A percentile compares a stretch with the other conserved stretches of the same genome.
Evolutionary conservation across 1,140 invertebrate species (phyloP).

Genomic region (Aphelenchoides avenae): DNA sequence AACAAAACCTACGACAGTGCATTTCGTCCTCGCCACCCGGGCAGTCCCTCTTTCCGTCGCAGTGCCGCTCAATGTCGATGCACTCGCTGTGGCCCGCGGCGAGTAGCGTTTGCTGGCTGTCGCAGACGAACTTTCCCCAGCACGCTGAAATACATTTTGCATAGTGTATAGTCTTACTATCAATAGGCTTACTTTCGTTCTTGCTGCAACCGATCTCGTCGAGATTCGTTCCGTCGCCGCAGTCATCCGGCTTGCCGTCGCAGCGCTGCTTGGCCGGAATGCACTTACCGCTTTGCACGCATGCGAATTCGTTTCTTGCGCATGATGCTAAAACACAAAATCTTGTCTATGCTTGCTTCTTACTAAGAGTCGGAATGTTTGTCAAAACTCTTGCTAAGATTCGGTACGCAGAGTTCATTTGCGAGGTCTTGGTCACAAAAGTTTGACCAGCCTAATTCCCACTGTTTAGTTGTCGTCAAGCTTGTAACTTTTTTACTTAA

Average conservation of each 20-base stretch:
- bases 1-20: slow-evolving; percentile 10
- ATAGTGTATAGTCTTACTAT: slow-evolving; percentile 12
- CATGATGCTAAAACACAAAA: slow-evolving; percentile 25
- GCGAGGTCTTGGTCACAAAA: background rate
- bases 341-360: no score
- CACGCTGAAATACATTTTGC: slow-evolving; percentile 26
- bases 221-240: slow-evolving; percentile 29
- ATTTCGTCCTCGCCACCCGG: slow-evolving; percentile 30
- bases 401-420: no score
- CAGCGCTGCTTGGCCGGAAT: slow-evolving; percentile 27
- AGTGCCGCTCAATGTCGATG: slow-evolving; percentile 17
- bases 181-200: slow-evolving; percentile 23
- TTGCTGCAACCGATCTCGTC: slow-evolving; percentile 38
- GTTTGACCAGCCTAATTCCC: background rate
- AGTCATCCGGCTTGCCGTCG: slow-evolving; percentile 29
- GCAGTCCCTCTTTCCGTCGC: slow-evolving; percentile 26
- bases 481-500: background rate
- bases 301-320: slow-evolving; percentile 31
- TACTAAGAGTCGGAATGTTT: no score
- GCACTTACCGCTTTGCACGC: slow-evolving; percentile 29
- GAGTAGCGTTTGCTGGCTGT: slow-evolving; percentile 13
- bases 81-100: slow-evolving; percentile 19
- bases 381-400: no score
- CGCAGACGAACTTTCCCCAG: slow-evolving; percentile 39
- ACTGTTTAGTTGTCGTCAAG: background rate